phyloP scores from a whole-genome alignment of 2,888 invertebrate species.

The Eupeodes latifasciatus region DNA sequence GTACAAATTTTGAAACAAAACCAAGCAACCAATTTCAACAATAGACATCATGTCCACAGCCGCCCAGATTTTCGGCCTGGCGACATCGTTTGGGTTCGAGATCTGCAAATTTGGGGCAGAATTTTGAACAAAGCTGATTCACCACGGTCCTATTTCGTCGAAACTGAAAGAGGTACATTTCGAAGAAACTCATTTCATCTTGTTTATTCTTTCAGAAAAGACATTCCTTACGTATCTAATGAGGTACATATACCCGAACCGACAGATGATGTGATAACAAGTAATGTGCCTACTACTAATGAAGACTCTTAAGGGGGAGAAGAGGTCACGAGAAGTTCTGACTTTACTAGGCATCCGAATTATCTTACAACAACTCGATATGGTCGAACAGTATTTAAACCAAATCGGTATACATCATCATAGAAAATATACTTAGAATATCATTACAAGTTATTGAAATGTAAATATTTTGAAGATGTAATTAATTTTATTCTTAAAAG shows the following conservation, averaged over 20 bases:
- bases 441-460: no score
- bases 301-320: neutral
- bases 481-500: no score
- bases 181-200: neutral
- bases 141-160: conserved; percentile 18
- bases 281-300: neutral
- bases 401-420: no score
- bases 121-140: neutral
- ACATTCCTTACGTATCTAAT: neutral
- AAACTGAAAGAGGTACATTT: conserved; percentile 11
- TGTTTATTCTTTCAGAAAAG: conserved; percentile 23
- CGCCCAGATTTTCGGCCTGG: neutral
- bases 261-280: neutral
- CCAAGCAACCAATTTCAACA: conserved; percentile 3
- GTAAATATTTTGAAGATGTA: no score
- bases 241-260: no score
- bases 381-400: no score
- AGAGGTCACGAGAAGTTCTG: no score
- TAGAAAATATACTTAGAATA: no score
- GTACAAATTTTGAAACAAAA: conserved; percentile 8
- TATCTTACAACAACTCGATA: no score
- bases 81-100: conserved; percentile 11
- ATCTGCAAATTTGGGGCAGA: conserved; percentile 9
- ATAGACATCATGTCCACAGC: neutral
- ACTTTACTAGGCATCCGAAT: no score